Evolutionary conservation across 2,113 vertebrate genomes (phyloP), one percentile per base, ranked within the genome.

Genomic region (Dendropsophus ebraccatus): DNA sequence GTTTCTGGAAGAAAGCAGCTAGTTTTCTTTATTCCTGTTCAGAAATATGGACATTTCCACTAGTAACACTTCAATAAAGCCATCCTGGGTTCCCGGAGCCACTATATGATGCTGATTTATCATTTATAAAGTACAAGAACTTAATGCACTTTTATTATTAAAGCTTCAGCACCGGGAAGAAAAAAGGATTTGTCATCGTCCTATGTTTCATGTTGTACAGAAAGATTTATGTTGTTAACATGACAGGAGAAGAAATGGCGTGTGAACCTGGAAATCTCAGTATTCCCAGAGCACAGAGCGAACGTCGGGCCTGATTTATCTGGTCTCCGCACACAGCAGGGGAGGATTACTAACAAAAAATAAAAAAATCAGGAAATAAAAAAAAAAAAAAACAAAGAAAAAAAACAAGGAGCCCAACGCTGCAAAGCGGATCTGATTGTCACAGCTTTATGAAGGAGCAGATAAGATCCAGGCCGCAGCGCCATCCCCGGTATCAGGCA

Each of bases 211-310:
- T 12, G 28, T 32, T 32, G 16, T 54, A 60, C 35, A 60, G 77
- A 37, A 60, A 80, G 77, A 35, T 60, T 60, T 58, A 80, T 80
- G 54, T 62, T 60, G 30, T 80, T 41, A 80, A 80, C 54, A 60
- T 45, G 32, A 45, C 54, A 62, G 77, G 17, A 45, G 54, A 25
- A 37, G 32, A 58, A 37, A 60, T 80, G 32, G 54, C 28, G 35
- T 80, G 56, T 41, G 54, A 25, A 60, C 77, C 35, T 2, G 50
- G 76, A 54, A 78, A 78, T 56, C 76, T 62, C 35, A 16, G 56
- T 41, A 41, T 80, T 45, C 50, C 52, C 76, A 14, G 49, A 54
- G 76, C 49, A 78, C 30, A 37, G 77, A 58, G 28, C 4, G 35
- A 80, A 35, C 19, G 16, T 5, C 21, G 32, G 10, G 10, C 32